Evolutionary conservation across 2,797 vertebrate species (phyloP).

Genomic region (Ctenochaetus hawaiiensis): DNA sequence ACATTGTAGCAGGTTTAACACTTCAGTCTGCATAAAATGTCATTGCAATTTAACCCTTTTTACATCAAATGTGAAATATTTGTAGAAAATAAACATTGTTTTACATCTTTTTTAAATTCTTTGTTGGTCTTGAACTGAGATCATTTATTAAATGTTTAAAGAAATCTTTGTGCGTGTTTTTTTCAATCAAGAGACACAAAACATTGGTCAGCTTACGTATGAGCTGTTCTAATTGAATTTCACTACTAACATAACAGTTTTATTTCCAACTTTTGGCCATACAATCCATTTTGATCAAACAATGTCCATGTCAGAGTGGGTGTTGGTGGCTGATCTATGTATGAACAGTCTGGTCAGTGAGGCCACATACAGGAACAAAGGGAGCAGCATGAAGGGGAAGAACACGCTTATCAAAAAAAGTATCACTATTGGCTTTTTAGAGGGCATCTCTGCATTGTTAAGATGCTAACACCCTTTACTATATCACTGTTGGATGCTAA

Average conservation of each 20-base stretch:
- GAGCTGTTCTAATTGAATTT: neutral
- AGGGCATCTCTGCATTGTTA: neutral
- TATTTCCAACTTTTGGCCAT: neutral
- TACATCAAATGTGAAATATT: slow-evolving; percentile 63
- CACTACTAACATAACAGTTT: neutral
- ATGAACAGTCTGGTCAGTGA: slow-evolving; percentile 14
- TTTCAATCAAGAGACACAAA: neutral
- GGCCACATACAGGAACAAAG: neutral
- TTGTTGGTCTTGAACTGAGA: slow-evolving; percentile 61
- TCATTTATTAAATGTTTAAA: slow-evolving; percentile 72
- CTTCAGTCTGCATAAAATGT: slow-evolving; percentile 43
- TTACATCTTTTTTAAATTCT: slow-evolving; percentile 63
- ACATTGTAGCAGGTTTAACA: slow-evolving; percentile 25
- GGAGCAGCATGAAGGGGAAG: neutral
- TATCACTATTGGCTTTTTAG: neutral
- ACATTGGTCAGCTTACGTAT: neutral
- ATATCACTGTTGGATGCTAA: neutral
- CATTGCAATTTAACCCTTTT: slow-evolving; percentile 55
- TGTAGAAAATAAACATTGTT: slow-evolving; percentile 56
- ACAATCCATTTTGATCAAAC: neutral
- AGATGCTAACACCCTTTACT: neutral
- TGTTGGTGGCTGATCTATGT: slow-evolving; percentile 11
- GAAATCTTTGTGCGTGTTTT: slow-evolving; percentile 28
- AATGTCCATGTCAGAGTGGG: neutral
- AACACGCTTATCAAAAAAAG: neutral